Evolutionary conservation across 2,113 vertebrate species (phyloP).

Genomic region (Merops nubicus): DNA sequence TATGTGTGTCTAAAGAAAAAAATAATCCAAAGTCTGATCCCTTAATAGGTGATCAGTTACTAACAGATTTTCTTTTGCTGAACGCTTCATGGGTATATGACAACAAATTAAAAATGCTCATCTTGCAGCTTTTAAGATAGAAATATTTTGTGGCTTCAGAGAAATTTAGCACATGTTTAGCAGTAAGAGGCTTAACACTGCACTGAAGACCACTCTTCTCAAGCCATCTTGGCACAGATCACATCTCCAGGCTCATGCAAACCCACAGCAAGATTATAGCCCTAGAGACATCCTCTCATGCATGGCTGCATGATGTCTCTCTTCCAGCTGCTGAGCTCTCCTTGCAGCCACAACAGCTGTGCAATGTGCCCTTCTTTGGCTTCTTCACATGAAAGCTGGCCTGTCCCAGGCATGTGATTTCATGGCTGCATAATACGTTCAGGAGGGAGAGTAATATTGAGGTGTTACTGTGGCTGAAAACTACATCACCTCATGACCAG

Average conservation of each 20-base stretch:
- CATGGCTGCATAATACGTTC: background rate
- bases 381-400: background rate
- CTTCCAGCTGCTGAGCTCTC: background rate
- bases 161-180: background rate
- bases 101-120: background rate
- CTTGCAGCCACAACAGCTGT: background rate
- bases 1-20: background rate
- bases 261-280: background rate
- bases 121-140: background rate
- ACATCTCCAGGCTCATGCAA: background rate
- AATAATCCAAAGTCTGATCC: background rate
- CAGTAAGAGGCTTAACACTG: background rate
- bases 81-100: background rate
- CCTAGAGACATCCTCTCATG: background rate
- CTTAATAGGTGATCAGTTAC: background rate
- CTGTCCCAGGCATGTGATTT: background rate
- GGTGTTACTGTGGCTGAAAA: background rate
- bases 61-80: background rate
- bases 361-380: background rate
- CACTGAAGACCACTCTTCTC: background rate
- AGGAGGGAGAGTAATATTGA: background rate
- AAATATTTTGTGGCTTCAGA: background rate
- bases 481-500: background rate
- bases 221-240: background rate
- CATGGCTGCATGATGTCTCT: background rate